Evolutionary conservation across 1,140 invertebrate genomes (phyloP).

Genomic region (Homarus americanus): DNA sequence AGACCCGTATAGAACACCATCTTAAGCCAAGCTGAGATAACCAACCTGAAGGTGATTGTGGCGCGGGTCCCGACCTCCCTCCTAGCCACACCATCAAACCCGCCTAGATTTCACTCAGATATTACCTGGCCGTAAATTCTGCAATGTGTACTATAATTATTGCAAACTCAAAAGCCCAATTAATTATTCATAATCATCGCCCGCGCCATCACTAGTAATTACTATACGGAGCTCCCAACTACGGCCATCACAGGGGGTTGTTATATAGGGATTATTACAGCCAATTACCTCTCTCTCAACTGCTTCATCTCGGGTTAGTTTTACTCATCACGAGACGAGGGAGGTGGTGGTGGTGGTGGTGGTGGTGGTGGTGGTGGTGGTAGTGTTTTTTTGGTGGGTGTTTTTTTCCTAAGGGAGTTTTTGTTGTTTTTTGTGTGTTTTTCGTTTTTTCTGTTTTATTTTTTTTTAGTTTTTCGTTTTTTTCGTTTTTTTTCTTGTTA

Average conservation of each 20-base stretch:
- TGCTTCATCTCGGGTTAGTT: slow-evolving; percentile 45
- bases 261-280: slow-evolving; percentile 53
- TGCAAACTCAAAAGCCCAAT: slow-evolving; percentile 50
- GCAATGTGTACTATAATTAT: slow-evolving; percentile 54
- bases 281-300: slow-evolving; percentile 28
- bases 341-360: no score
- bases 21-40: no score
- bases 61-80: no score
- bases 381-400: no score
- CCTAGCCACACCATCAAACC: not conserved
- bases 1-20: no score
- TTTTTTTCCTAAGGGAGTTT: no score
- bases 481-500: not conserved
- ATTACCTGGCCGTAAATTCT: slow-evolving; percentile 46
- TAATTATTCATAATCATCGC: slow-evolving; percentile 60
- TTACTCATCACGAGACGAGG: no score
- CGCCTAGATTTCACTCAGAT: slow-evolving; percentile 45
- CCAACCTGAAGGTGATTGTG: no score
- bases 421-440: no score
- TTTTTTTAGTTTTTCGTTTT: no score
- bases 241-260: slow-evolving; percentile 33
- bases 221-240: slow-evolving; percentile 55
- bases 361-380: no score
- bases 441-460: no score
- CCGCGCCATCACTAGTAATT: slow-evolving; percentile 51